Evolutionary conservation across 2,797 vertebrate genomes (phyloP).

Genomic region (Pelochelys cantorii): DNA sequence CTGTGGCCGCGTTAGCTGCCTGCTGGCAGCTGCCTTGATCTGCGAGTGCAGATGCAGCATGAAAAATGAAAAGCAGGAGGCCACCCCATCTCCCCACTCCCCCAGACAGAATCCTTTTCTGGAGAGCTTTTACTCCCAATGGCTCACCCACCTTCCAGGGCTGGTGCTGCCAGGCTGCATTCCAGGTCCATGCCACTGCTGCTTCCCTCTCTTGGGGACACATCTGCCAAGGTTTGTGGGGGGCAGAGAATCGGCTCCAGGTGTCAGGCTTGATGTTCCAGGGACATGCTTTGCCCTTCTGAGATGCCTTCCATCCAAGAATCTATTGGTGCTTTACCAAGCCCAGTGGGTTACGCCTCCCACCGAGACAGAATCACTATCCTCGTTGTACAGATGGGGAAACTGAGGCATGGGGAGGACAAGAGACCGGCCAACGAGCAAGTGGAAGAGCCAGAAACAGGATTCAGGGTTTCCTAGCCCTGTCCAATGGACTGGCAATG

Average conservation of each 20-base stretch:
- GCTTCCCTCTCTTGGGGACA: neutral
- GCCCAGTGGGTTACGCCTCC: neutral
- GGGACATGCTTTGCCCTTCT: neutral
- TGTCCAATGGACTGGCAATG: neutral
- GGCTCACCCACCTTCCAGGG: neutral
- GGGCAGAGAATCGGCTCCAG: neutral
- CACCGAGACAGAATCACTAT: neutral
- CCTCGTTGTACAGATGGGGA: neutral
- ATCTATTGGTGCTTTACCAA: neutral
- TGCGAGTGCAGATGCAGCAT: accelerated
- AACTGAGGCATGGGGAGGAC: neutral
- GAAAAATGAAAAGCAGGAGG: neutral
- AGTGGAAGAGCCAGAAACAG: neutral
- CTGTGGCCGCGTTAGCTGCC: accelerated
- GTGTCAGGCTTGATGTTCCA: neutral
- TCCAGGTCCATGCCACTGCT: neutral
- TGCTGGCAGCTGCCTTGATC: accelerated
- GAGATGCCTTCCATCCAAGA: neutral
- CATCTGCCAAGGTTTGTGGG: neutral
- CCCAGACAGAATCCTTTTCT: neutral
- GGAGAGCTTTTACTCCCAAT: neutral
- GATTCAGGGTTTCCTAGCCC: neutral
- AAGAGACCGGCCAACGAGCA: neutral
- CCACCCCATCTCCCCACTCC: neutral
- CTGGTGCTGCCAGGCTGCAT: neutral